Evolutionary conservation across 92 coral and sea anemone genomes (phyloP).

Genomic region (Heteractis magnifica): DNA sequence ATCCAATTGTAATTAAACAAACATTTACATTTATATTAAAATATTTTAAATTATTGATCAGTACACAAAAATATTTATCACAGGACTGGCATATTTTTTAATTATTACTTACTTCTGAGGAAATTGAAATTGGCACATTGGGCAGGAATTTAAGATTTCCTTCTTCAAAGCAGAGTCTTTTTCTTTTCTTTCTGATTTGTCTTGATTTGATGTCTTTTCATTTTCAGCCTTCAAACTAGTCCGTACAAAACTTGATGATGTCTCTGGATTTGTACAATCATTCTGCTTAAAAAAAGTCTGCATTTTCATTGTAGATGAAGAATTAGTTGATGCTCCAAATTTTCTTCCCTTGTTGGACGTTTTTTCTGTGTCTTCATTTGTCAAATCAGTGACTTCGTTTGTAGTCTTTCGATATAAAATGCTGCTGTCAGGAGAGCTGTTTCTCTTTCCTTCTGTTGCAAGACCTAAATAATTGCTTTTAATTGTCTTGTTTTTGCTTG

Average conservation of each 20-base stretch:
- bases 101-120: conserved; percentile 16
- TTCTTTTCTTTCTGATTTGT: background rate
- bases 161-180: background rate
- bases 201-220: background rate
- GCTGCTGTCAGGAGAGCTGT: background rate
- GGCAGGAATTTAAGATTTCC: conserved; percentile 19
- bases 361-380: conserved; percentile 9
- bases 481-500: background rate
- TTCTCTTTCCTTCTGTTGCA: background rate
- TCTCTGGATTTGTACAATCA: background rate
- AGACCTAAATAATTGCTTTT: background rate
- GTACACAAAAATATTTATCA: background rate
- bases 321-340: background rate
- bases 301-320: background rate
- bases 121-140: conserved; percentile 34
- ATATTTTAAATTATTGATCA: too few relatives aligned
- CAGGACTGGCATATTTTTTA: too few relatives aligned
- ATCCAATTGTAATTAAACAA: too few relatives aligned
- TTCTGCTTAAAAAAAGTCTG: background rate
- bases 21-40: too few relatives aligned
- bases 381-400: background rate
- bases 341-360: background rate
- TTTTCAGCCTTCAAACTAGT: background rate
- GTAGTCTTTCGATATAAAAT: background rate
- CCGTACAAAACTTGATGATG: background rate